A percentile compares a stretch with the other conserved stretches of the same genome.
Evolutionary conservation across 2,888 invertebrate genomes (phyloP).

Genomic region (Microplitis deprimator): DNA sequence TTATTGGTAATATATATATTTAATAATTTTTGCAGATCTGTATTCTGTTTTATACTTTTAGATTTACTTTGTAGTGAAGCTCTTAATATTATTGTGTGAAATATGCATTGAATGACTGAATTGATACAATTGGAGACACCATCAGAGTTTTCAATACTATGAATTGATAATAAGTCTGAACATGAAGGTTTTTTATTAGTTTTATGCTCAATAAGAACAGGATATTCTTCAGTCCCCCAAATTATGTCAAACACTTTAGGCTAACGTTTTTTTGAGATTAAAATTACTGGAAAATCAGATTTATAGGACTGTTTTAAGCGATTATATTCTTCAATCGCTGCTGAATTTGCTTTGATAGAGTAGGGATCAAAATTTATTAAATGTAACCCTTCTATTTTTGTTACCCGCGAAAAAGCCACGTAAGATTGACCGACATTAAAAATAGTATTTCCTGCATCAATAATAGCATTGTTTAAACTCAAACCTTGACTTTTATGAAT

Average conservation of each 20-base stretch:
- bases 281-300: neutral
- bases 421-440: constrained; percentile 6
- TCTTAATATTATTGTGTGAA: neutral
- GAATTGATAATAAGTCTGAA: neutral
- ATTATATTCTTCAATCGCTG: constrained; percentile 16
- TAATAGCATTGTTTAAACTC: neutral
- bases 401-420: neutral
- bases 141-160: neutral
- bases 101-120: constrained; percentile 1
- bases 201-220: neutral
- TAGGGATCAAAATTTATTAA: constrained; percentile 12
- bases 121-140: neutral
- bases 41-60: no score
- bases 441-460: constrained; percentile 14
- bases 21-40: no score
- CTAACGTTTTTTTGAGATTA: neutral
- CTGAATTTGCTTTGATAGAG: neutral
- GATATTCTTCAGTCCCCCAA: neutral
- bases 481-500: constrained; percentile 28
- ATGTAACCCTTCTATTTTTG: constrained; percentile 10
- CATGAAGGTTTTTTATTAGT: neutral
- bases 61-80: no score
- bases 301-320: neutral
- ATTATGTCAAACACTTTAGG: neutral
- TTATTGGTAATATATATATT: no score